A percentile compares a stretch with the other conserved stretches of the same genome.
These are phyloP conservation scores for Hippopotamus amphibius DNA, from an alignment of 2,113 vertebrate genomes.

Conservation along the genomic window DNA sequence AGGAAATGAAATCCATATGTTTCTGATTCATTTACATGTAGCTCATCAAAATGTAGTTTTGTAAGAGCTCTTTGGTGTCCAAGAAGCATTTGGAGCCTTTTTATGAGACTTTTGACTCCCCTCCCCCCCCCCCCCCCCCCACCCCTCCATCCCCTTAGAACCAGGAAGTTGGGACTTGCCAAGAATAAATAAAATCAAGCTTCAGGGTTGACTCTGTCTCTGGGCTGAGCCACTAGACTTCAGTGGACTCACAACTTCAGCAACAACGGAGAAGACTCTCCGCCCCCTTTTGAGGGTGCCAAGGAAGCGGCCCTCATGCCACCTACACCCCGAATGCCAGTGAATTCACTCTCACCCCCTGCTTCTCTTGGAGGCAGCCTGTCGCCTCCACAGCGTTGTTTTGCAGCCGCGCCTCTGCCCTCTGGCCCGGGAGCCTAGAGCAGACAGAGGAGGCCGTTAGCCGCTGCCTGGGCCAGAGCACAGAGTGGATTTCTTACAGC, in stretches of 20 bases:
- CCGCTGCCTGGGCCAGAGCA: no score
- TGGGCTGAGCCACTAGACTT: neutral
- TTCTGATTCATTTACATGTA: constrained; percentile 79
- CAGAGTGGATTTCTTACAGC: neutral
- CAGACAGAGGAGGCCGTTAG: neutral
- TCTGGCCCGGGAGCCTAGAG: neutral
- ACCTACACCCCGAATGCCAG: no score
- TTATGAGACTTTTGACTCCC: constrained; percentile 70
- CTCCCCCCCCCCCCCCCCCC: neutral
- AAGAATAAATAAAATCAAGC: constrained; percentile 73
- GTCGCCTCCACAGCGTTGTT: neutral
- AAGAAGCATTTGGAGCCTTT: constrained; percentile 76
- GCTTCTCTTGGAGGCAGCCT: neutral
- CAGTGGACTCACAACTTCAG: neutral
- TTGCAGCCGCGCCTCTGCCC: neutral
- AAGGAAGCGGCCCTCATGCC: neutral
- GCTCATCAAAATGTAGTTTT: constrained; percentile 82
- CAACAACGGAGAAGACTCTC: neutral
- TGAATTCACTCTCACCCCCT: neutral
- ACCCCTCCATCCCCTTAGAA: constrained; percentile 37
- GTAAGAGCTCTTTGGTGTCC: constrained; percentile 76
- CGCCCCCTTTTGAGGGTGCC: neutral
- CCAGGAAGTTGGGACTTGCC: constrained; percentile 76
- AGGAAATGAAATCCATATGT: constrained; percentile 79
- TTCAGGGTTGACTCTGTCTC: neutral